Evolutionary conservation across 1,140 invertebrate species (phyloP).

Genomic region (Agrilus planipennis): DNA sequence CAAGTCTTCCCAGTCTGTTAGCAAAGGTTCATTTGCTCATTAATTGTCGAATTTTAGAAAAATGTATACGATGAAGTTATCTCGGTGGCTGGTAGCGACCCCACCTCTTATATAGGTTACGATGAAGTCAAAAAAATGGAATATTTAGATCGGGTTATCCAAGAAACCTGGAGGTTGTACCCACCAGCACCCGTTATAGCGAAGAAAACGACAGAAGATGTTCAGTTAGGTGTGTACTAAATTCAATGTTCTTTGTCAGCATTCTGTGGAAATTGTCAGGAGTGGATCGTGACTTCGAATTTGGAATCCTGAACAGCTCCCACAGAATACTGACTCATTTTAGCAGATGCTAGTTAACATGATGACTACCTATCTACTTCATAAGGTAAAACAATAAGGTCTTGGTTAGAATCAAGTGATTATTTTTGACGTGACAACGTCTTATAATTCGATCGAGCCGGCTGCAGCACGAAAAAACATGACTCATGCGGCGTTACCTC

Average conservation of each 20-base stretch:
- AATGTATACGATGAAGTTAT: no score
- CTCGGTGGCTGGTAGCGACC: no score
- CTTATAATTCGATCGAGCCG: no score
- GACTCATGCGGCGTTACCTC: no score
- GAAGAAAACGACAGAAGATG: conserved; percentile 42
- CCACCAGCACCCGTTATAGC: conserved; percentile 55
- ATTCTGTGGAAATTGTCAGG: not conserved
- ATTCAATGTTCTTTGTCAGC: not conserved
- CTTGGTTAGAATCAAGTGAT: no score
- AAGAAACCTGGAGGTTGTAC: conserved; percentile 46
- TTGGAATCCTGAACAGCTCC: conserved; percentile 1
- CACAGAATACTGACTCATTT: not conserved
- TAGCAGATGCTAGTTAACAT: not conserved
- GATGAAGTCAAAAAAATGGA: conserved; percentile 44
- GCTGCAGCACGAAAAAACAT: no score
- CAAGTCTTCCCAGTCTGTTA: no score
- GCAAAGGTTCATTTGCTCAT: no score
- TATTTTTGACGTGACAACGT: no score
- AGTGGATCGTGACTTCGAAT: not conserved
- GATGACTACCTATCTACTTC: no score
- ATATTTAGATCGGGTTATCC: conserved; percentile 51
- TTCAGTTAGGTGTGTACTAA: conserved; percentile 33
- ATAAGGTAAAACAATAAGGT: no score
- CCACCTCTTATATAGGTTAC: conserved; percentile 19
- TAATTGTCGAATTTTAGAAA: no score